These are phyloP conservation scores for Dallia pectoralis DNA, from an alignment of 2,797 vertebrate species.

Conservation along the genomic window DNA sequence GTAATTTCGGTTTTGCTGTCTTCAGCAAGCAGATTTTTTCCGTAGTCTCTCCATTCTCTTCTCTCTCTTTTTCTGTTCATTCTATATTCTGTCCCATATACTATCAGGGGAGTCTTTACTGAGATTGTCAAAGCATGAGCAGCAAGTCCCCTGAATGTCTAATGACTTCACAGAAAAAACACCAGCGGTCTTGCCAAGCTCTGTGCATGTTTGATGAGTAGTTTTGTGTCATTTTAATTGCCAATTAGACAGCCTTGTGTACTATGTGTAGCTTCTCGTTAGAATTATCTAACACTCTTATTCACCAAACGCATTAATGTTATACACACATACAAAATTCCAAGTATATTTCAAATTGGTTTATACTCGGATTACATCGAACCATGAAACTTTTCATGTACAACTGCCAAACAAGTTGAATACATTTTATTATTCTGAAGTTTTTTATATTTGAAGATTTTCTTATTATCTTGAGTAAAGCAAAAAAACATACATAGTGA, in stretches of 20 bases:
- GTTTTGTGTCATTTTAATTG: slow-evolving; percentile 39
- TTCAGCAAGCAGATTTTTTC: not conserved
- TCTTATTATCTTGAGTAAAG: not conserved
- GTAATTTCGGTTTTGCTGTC: not conserved
- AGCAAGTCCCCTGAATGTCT: slow-evolving; percentile 47
- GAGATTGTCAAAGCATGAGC: slow-evolving; percentile 25
- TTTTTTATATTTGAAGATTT: not conserved
- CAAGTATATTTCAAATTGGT: not conserved
- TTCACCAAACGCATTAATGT: slow-evolving; percentile 35
- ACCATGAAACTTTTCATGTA: not conserved
- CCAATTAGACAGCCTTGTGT: slow-evolving; percentile 30
- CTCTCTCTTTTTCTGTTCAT: not conserved
- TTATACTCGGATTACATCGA: slow-evolving; percentile 4
- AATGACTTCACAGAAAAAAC: slow-evolving; percentile 34
- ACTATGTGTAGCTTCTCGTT: slow-evolving; percentile 1
- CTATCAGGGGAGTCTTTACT: slow-evolving; percentile 3
- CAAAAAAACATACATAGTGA: not conserved
- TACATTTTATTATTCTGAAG: not conserved
- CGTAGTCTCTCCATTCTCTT: not conserved
- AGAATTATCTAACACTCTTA: slow-evolving; percentile 14
- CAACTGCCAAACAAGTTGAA: not conserved
- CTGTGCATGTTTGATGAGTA: slow-evolving; percentile 31
- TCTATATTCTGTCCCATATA: not conserved
- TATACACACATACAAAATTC: slow-evolving; percentile 25
- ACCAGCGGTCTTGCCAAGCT: slow-evolving; percentile 15